Evolutionary conservation across 2,888 invertebrate species (phyloP).

Genomic region (Philopedon plagiatum): DNA sequence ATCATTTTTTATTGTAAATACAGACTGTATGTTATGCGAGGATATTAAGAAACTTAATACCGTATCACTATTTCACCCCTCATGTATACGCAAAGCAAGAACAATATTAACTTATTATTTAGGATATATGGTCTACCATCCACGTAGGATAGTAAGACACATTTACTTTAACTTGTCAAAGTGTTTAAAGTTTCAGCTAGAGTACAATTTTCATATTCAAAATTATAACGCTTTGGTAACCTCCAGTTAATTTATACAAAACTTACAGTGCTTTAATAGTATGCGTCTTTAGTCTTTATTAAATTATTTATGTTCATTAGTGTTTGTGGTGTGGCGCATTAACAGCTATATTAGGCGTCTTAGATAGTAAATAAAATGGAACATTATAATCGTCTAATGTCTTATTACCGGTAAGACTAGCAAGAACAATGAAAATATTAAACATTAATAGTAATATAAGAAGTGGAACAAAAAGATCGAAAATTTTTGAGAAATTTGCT

Average conservation of each 20-base stretch:
- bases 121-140: background rate
- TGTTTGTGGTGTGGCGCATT: background rate
- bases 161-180: constrained; percentile 18
- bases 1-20: too few species aligned
- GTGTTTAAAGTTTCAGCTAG: constrained; percentile 13
- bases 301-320: background rate
- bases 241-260: constrained; percentile 4
- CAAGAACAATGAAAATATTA: too few species aligned
- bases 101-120: constrained; percentile 18
- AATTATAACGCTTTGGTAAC: constrained; percentile 17
- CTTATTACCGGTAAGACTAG: too few species aligned
- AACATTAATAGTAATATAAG: too few species aligned
- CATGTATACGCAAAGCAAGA: background rate
- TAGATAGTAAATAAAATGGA: too few species aligned
- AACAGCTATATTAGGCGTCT: background rate
- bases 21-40: background rate
- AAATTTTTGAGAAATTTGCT: too few species aligned
- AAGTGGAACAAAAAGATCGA: too few species aligned
- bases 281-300: constrained; percentile 4
- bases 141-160: constrained; percentile 15
- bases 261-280: background rate
- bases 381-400: too few species aligned
- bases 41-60: background rate
- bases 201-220: constrained; percentile 20
- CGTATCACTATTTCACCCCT: background rate